Base-by-base conservation (phyloP, 2,888 invertebrate species). In the Gari tellinella region DNA sequence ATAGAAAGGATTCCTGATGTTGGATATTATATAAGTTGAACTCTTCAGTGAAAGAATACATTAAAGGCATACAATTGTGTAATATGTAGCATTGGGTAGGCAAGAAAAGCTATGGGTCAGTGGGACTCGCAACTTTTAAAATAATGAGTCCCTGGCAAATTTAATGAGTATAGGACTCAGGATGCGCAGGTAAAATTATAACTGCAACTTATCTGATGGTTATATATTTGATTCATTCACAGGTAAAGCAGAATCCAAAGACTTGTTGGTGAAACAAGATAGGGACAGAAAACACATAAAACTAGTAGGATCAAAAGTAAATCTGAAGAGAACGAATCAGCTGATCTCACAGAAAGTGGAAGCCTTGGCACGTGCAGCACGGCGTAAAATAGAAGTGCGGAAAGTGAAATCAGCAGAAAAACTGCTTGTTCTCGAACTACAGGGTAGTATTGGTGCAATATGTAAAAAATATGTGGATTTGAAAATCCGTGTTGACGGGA, bases 361-460 rank as follows among this genome's bases (percentile, higher is more conserved):
- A 25, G 38, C 45, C 1, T 46, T 77, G 2, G 53, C 62, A 14
- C 45, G 77, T 19, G 68, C 65, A 41, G 65, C 68, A 1, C 49
- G 78, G 37, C 43, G 78, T 31, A 73, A 73, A 43, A 46, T 62
- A 15, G 58, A 73, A 38, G 66, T 58, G 15, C 57, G 69, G 31
- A 66, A 64, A 37, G 51, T 78, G 25, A 68, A 73, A 45, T 73
- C 73, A 14, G 66, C 52, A 14, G 78, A 78, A 37, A 63, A 78
- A 25, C 25, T 78, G 12, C 19, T 26, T 3, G 56, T 78, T 2
- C 37, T 78, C 10, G 66, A 78, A 41, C 49, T 70, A 38, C 78
- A 78, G 49, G 78, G 73, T 41, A 70, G 70, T 19, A 67, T 66
- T 48, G 52, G 49, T 57, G 67, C 48, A 51, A 67, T 78, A 37